Evolutionary conservation across 2,888 invertebrate genomes (phyloP), one percentile per base, ranked within the genome.

Genomic region (Drosophila neonasuta): DNA sequence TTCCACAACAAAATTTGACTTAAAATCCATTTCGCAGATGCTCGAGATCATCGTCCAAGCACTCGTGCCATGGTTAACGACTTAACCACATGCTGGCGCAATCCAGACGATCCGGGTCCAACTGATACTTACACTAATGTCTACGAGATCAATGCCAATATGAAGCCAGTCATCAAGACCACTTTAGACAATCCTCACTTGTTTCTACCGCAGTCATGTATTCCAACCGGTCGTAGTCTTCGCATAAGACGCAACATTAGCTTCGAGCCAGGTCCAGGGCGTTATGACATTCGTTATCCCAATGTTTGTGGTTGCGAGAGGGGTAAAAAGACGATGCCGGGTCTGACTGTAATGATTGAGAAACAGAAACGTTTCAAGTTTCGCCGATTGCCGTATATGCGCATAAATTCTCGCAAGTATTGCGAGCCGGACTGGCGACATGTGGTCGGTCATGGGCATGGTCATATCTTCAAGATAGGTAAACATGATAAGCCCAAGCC

Each of bases 181-280:
- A 29, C 36, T 0, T 58, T 49, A 0, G 57, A 64, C 0, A 77
- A 73, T 62, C 84, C 85, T 0, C 82, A 88, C 17, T 55, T 78
- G 9, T 87, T 88, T 51, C 20, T 77, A 39, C 74, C 54, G 0
- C 15, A 11, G 0, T 88, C 89, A 0, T 74, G 69, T 5, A 86
- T 89, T 11, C 90, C 90, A 2, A 60, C 74, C 0, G 78, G 74
- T 15, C 66, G 55, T 0, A 76, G 50, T 20, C 1, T 15, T 0
- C 29, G 62, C 0, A 42, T 85, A 1, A 39, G 55, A 6, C 61
- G 48, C 0, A 59, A 82, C 39, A 71, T 44, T 0, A 81, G 88
- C 6, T 89, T 89, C 30, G 62, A 66, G 4, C 88, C 88, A 0
- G 88, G 81, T 0, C 89, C 90, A 0, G 90, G 90, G 0, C 88